Evolutionary conservation across 1,140 invertebrate genomes (phyloP), one percentile per base, ranked within the genome.

Genomic region (Apis laboriosa): DNA sequence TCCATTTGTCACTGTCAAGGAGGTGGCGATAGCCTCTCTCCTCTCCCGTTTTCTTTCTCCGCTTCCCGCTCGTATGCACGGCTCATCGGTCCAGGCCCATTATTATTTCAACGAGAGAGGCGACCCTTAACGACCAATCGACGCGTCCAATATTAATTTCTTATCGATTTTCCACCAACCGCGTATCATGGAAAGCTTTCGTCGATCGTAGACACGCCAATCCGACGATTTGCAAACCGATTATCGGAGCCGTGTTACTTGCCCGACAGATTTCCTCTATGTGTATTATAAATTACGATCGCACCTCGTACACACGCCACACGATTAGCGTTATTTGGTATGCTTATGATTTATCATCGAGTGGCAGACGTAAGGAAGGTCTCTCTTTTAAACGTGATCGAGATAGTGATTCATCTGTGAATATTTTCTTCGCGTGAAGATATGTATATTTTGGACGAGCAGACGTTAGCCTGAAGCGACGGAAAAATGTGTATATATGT

Each of bases 1-100:
- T 94, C 94, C 95, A 95, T 95, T 95, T 95, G 95, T 95, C 95
- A 95, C 95, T 95, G 95, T 95, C 95, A 94, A 89, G 92, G 90
- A 95, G 94, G 95, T 95, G 94, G 94, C 94, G 94, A 95, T 95
- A 95, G 92, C 90, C 92, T 92, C 90, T 86, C 87, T 82, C 68
- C 76, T 83, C 72, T 72, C 79, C 70, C 61, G 49, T 77, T 83
- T 66, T 71, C 63, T 80, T 78, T 88, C 76, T 66, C 72, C n/a
- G 24, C 24, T 43, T 53, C 24, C 64, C 55, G 49, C 43, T 34
- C 28, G 19, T 34, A 24, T 43, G 68, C 63, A 24, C 74, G 77
- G 28, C 84, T 82, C 84, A 34, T 70, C 75, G 61, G 86, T 82
- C 90, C 84, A 88, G 89, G 86, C 90, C 90, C 90, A 92, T 93